These are phyloP conservation scores for Megalopta genalis DNA, from an alignment of 1,140 invertebrate species.

Conservation along the genomic window DNA sequence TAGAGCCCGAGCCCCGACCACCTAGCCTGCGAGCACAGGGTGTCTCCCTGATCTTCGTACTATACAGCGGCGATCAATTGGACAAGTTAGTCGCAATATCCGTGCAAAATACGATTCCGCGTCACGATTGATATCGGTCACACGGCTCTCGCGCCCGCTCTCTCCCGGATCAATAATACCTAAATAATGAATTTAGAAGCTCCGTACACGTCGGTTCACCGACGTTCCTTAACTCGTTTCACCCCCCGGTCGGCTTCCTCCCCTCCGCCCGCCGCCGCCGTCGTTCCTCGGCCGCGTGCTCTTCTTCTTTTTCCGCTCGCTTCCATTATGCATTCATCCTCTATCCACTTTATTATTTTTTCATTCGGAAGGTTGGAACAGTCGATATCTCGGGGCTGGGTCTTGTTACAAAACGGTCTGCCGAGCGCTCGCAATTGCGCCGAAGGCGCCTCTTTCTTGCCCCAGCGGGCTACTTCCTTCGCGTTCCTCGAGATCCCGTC, in stretches of 20 bases:
- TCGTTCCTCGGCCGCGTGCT: neutral
- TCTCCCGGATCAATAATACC: conserved; percentile 27
- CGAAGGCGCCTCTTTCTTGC: conserved; percentile 51
- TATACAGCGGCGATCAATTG: conserved; percentile 11
- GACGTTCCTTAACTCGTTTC: conserved; percentile 35
- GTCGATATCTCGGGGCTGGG: conserved; percentile 68
- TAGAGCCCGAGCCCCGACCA: no score
- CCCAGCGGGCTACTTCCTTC: conserved; percentile 38
- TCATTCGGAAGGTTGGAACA: conserved; percentile 58
- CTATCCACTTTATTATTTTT: conserved; percentile 72
- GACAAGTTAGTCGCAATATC: conserved; percentile 18
- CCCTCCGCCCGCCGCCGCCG: no score
- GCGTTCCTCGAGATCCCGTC: conserved; percentile 2
- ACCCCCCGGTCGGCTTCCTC: neutral
- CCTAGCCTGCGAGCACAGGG: no score
- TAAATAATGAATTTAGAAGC: conserved; percentile 40
- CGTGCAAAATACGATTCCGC: conserved; percentile 15
- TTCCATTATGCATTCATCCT: conserved; percentile 62
- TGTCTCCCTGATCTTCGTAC: neutral
- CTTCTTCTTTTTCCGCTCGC: neutral
- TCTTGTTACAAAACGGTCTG: conserved; percentile 73
- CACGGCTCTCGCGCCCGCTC: neutral
- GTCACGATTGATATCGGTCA: conserved; percentile 44
- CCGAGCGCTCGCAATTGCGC: conserved; percentile 63
- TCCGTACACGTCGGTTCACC: neutral